Evolutionary conservation across 2,888 invertebrate genomes (phyloP).

Genomic region (Lamproptera curius): DNA sequence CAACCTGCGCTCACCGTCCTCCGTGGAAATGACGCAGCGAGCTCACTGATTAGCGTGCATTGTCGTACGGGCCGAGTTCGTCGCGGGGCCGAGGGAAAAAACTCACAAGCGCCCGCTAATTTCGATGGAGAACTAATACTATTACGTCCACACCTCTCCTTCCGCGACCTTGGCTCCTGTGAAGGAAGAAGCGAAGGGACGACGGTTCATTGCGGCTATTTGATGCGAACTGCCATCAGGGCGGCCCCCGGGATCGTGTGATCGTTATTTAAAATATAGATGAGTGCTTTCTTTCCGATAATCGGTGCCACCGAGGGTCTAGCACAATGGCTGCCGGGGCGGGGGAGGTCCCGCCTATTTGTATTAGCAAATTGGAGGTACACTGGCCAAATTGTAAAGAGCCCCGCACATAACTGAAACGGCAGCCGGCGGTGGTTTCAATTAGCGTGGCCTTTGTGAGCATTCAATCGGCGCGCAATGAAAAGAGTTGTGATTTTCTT

Average conservation of each 20-base stretch:
- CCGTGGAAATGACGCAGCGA: constrained; percentile 34
- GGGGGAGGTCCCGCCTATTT: constrained; percentile 60
- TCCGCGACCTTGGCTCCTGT: constrained; percentile 23
- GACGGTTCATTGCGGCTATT: constrained; percentile 59
- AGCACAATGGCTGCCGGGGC: constrained; percentile 61
- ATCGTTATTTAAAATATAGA: constrained; percentile 79
- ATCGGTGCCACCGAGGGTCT: constrained; percentile 73
- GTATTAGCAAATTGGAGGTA: constrained; percentile 74
- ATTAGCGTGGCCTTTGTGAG: constrained; percentile 67
- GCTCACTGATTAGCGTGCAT: constrained; percentile 36
- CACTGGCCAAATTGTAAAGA: constrained; percentile 60
- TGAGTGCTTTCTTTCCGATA: constrained; percentile 78
- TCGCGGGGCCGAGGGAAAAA: not conserved
- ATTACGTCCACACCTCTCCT: not conserved
- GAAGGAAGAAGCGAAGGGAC: constrained; percentile 52
- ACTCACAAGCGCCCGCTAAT: not conserved
- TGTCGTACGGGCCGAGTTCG: constrained; percentile 22
- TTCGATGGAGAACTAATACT: not conserved
- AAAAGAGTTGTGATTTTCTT: constrained; percentile 78
- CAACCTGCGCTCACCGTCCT: constrained; percentile 26
- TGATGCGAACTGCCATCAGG: constrained; percentile 64
- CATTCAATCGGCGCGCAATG: constrained; percentile 76
- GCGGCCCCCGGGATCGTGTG: constrained; percentile 34
- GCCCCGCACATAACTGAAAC: constrained; percentile 39
- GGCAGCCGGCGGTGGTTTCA: constrained; percentile 59